Base-by-base conservation (phyloP, 2,113 vertebrate species). In the Gavia stellata region DNA sequence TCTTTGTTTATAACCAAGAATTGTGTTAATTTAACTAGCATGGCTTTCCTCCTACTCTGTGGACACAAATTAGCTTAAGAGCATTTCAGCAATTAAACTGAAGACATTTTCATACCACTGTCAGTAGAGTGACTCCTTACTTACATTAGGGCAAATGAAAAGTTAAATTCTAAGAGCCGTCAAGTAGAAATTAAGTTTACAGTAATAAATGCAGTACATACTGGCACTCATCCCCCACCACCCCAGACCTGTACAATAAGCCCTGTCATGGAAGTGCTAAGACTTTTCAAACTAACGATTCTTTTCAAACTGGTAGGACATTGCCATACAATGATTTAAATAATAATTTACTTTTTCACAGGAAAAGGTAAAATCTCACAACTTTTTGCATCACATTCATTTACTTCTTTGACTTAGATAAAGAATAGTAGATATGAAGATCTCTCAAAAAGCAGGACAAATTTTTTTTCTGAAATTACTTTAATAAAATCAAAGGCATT, bases 401-500 rank as follows among this genome's bases (percentile, higher is more conserved):
- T 68, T 95, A 85, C 18, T 45, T 33, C n/a, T 90, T 81, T 61
- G 36, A 65, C 36, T 70, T 36, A 59, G 28, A 24, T 40, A 50
- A 72, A 89, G 56, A 79, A 86, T 11, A 82, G 11, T 10, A 85
- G 31, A 36, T 36, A 49, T 24, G 14, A 78, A 67, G 29, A 78
- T 47, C 14, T 78, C 67, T 70, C 31, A 70, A 83, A 66, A 2
- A 83, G 29, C 59, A 73, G 6, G 9, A 73, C 17, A 44, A 7
- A 20, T 47, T 55, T 33, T 58, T 72, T 79, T 68, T 38, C 38
- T 68, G 11, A 81, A 94, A 87, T n/a, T n/a, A 78, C 45, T 92
- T 91, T 65, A 86, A 75, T 86, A 90, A 93, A 93, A 95, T 85
- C 90, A 93, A 90, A 86, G 50, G 18, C 65, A 70, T 95, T 86